Conservation (phyloP, 2,888 invertebrate genomes). For the Harpalus rubripes region DNA sequence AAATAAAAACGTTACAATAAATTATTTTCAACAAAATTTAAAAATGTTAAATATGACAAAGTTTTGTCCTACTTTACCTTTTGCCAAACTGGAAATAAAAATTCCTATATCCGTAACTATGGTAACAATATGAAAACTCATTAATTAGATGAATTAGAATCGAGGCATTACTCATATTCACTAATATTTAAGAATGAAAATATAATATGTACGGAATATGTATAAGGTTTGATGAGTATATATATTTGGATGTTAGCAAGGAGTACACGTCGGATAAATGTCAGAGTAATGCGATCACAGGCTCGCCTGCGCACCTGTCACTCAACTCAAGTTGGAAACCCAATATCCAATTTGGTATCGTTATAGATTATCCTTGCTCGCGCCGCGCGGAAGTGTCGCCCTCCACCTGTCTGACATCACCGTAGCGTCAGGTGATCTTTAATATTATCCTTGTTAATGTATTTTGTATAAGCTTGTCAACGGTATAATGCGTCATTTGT, state of each 20-base stretch:
- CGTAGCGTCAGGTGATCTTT: slow-evolving; percentile 64
- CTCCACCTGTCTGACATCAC: neutral
- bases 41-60: too few relatives aligned
- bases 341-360: slow-evolving; percentile 65
- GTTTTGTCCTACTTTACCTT: too few relatives aligned
- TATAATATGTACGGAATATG: neutral
- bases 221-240: neutral
- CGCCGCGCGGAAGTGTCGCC: neutral
- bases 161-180: too few relatives aligned
- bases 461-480: slow-evolving; percentile 67
- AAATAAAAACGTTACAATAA: too few relatives aligned
- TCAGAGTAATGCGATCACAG: slow-evolving; percentile 62
- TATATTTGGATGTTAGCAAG: slow-evolving; percentile 9
- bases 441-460: slow-evolving; percentile 66
- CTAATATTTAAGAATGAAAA: too few relatives aligned
- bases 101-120: too few relatives aligned
- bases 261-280: slow-evolving; percentile 61
- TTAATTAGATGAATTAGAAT: too few relatives aligned
- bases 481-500: slow-evolving; percentile 65
- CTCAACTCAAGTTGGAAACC: slow-evolving; percentile 54
- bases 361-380: slow-evolving; percentile 60
- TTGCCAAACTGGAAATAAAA: too few relatives aligned
- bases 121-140: too few relatives aligned
- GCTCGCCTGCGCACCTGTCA: slow-evolving; percentile 59
- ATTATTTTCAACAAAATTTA: too few relatives aligned